Evolutionary conservation across 2,888 invertebrate species (phyloP), one percentile per base, ranked within the genome.

Genomic region (Coleophora deauratella): DNA sequence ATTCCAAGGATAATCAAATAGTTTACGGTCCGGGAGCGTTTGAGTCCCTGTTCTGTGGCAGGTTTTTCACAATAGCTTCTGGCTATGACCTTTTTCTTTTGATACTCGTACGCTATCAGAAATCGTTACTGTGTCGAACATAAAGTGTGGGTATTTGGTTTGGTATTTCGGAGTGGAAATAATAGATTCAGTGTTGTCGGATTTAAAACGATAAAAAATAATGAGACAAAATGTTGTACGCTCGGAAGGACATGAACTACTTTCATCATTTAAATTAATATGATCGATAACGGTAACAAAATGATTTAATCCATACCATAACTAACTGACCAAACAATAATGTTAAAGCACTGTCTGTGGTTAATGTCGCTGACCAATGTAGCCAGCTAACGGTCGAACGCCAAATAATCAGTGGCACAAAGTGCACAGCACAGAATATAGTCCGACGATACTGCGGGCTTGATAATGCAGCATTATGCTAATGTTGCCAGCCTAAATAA

Each of bases 1-100:
- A 71, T 72, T 67, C 67, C 61, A 66, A 65, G 72, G 71, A 72
- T 72, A 73, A 72, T 72, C 72, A 70, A 71, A 72, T 72, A 70
- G 68, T 68, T 68, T 62, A 67, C 66, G 70, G 66, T 67, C 57
- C 60, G 54, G 55, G 58, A 62, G 59, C 58, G 59, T 66, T 65
- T 61, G 56, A 57, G 58, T 62, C 31, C 10, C n/a, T 31, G 31
- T 31, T 31, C 2, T 31, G n/a, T 31, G 10, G 11, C 31, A 8
- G 28, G 7, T 28, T 28, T 9, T 59, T 57, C 57, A 62, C 59
- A 67, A 64, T 64, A 58, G 59, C 56, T 49, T 55, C 56, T 44
- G 47, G 45, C 42, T 38, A 32, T 47, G 53, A 50, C 48, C 54
- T 54, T 52, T 51, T 53, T 52, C 57, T 62, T 37, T 21, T 21